These are phyloP conservation scores for Pandemis heparana DNA, from an alignment of 2,888 invertebrate genomes.

Conservation along the genomic window DNA sequence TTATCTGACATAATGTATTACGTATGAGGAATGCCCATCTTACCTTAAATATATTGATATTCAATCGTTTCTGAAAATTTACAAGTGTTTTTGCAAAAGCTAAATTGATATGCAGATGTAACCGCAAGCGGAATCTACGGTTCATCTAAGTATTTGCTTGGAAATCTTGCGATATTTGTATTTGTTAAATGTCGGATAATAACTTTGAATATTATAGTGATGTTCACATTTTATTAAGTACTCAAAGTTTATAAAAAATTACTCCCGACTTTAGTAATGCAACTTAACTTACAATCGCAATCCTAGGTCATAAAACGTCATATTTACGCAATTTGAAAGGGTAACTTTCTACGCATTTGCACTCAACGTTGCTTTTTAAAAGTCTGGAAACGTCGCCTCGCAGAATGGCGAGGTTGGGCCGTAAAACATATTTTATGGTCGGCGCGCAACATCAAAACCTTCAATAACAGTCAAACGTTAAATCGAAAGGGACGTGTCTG, in stretches of 20 bases:
- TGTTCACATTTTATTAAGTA: not conserved
- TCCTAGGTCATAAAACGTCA: slow-evolving; percentile 34
- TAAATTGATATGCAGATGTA: not conserved
- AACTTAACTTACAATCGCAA: slow-evolving; percentile 1
- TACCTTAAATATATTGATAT: slow-evolving; percentile 37
- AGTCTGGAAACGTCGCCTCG: slow-evolving; percentile 68
- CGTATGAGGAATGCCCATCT: slow-evolving; percentile 39
- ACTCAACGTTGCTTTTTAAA: slow-evolving; percentile 74
- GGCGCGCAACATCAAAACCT: slow-evolving; percentile 77
- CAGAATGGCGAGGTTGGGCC: slow-evolving; percentile 70
- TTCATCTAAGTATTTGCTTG: not conserved
- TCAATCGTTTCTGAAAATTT: slow-evolving; percentile 30
- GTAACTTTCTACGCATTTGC: slow-evolving; percentile 77
- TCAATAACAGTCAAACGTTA: slow-evolving; percentile 74
- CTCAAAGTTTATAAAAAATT: not conserved
- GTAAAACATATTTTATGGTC: slow-evolving; percentile 82
- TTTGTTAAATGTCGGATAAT: not conserved
- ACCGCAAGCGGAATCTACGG: not conserved
- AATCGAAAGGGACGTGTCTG: slow-evolving; percentile 51
- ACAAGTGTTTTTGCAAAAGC: slow-evolving; percentile 4
- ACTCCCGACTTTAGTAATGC: not conserved
- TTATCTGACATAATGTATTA: slow-evolving; percentile 73
- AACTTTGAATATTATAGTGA: not conserved
- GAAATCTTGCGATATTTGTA: not conserved
- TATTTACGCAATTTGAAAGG: slow-evolving; percentile 52